Conservation (phyloP, 2,888 invertebrate species). For the Heteromurus nitidus region DNA sequence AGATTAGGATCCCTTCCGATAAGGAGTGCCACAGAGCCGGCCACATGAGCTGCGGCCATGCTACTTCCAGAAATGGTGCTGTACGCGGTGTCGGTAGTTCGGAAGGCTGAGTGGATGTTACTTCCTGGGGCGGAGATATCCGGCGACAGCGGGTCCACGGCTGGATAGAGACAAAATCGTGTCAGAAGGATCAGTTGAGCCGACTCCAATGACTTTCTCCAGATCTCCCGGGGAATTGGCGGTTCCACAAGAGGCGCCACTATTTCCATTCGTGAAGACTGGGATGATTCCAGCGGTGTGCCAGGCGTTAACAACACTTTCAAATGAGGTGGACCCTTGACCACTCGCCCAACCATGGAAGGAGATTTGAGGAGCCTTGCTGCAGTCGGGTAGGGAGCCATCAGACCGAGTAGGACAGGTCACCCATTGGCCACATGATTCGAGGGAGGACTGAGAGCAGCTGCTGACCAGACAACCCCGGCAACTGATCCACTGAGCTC, state of each 20-base stretch:
- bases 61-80: constrained; percentile 34
- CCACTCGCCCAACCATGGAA: constrained; percentile 18
- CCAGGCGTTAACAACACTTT: constrained; percentile 47
- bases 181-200: not conserved
- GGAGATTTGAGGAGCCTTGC: constrained; percentile 45
- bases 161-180: not conserved
- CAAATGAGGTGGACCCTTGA: constrained; percentile 26
- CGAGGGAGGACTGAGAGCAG: constrained; percentile 2
- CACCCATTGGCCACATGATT: constrained; percentile 43
- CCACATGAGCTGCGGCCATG: constrained; percentile 31
- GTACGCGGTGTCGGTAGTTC: constrained; percentile 52
- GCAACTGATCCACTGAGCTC: constrained; percentile 44
- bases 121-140: constrained; percentile 65
- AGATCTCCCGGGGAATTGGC: constrained; percentile 38
- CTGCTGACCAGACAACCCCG: constrained; percentile 26
- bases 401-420: constrained; percentile 38
- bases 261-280: constrained; percentile 53
- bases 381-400: constrained; percentile 36
- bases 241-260: constrained; percentile 35
- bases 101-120: constrained; percentile 47
- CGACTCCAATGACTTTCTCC: constrained; percentile 27
- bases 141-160: constrained; percentile 48
- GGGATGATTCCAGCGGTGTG: constrained; percentile 52
- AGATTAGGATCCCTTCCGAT: constrained; percentile 23
- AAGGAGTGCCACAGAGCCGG: constrained; percentile 62